Evolutionary conservation across 2,888 invertebrate species (phyloP), one percentile per base, ranked within the genome.

Genomic region (Eustalomyia histrio): DNA sequence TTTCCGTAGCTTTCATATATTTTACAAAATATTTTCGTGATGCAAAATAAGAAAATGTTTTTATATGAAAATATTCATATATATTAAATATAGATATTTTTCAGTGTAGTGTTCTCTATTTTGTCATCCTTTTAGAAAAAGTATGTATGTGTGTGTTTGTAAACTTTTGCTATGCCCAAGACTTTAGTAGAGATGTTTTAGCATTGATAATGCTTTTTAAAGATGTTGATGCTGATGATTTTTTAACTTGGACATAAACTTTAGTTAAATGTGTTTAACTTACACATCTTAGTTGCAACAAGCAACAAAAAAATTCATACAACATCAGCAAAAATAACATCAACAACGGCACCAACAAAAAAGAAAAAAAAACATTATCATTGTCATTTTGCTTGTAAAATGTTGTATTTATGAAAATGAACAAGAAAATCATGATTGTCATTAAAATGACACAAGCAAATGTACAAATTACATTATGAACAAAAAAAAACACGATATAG

Each of bases 371-470:
- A 43, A 57, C 65, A 76, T 74, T 75, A 75, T 71, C 78, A 78
- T 71, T 81, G 81, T 81, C 69, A 72, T 81, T 81, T 75, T 78
- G 71, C 74, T 75, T 71, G 81, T 80, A 80, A 84, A 84, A 86
- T 84, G 86, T 84, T 85, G 84, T 85, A 85, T 87, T 88, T 87
- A 86, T 87, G 87, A 87, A 87, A 87, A 87, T 87, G 84, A 85
- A 85, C 84, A 83, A 82, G 84, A 67, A 65, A 79, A 82, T 78
- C 80, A 83, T 83, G 80, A 78, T 80, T 80, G 76, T 72, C 78
- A 83, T 78, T 78, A 80, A 83, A 80, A 83, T 80, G 80, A 83
- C 83, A 80, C 76, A 83, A 74, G 79, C 74, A 81, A 83, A 76
- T 80, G 80, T 80, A 80, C 83, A 83, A 83, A 83, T 83, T 80